Percentiles rank a stretch among this genome's conserved stretches.
These are phyloP conservation scores for Mareca strepera DNA, from an alignment of 2,797 vertebrate species.

Conservation along the genomic window DNA sequence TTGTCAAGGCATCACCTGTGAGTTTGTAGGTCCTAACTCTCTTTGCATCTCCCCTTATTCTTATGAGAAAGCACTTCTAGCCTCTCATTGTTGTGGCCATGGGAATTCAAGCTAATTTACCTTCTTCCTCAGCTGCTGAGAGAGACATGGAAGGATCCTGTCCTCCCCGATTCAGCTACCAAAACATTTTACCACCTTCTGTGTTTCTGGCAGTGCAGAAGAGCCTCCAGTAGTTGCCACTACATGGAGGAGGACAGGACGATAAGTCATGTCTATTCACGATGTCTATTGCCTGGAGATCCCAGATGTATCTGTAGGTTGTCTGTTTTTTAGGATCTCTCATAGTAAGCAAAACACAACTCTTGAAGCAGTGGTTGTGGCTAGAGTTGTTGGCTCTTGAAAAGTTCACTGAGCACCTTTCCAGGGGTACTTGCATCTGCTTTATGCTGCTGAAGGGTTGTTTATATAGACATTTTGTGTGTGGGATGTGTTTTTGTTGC, in stretches of 20 bases:
- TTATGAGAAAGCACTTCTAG: not conserved
- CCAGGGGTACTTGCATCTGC: not conserved
- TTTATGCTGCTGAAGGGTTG: not conserved
- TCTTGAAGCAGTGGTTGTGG: not conserved
- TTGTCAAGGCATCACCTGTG: not conserved
- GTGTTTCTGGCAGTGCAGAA: fast-evolving
- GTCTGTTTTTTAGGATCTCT: not conserved
- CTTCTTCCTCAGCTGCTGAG: not conserved
- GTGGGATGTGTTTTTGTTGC: constrained; percentile 30
- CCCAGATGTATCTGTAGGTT: not conserved
- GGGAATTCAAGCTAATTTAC: not conserved
- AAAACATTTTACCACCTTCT: not conserved
- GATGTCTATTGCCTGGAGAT: fast-evolving
- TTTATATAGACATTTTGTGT: constrained; percentile 19
- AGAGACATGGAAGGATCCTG: not conserved
- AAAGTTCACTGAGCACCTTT: not conserved
- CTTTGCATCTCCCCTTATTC: not conserved
- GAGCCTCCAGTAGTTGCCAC: not conserved
- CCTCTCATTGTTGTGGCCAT: not conserved
- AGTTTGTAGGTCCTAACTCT: not conserved
- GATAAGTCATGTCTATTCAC: not conserved
- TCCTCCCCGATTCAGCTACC: not conserved
- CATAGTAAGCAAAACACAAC: fast-evolving
- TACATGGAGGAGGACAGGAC: not conserved
- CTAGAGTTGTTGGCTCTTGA: not conserved